Evolutionary conservation across 2,797 vertebrate genomes (phyloP), one percentile per base, ranked within the genome.

Genomic region (Anniella stebbinsi): DNA sequence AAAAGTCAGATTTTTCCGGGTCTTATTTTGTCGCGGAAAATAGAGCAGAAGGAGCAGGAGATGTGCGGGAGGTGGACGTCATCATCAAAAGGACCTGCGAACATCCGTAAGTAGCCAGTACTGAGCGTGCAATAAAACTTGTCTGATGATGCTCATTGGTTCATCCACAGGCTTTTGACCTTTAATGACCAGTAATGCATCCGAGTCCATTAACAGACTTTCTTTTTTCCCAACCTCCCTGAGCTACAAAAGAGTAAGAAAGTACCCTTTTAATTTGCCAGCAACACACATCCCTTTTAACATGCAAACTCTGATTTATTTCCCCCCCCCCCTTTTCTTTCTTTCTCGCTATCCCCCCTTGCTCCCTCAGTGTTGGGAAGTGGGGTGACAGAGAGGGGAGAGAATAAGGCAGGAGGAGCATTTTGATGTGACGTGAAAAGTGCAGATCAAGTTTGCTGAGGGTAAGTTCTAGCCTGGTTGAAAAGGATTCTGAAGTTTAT

Each of bases 111-210:
- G 45, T 45, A 3, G 3, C 45, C 45, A 45, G 45, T 45, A 45
- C 3, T 6, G 6, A 45, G 45, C 45, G 6, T 45, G 45, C 45
- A 3, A 45, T 45, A 45, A 45, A 45, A 45, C 6, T 45, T 45
- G 45, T 45, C 45, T 45, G 45, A 45, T 45, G 45, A 45, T 45
- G 45, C 45, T 45, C 45, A 0, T 92, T 95, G 86, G 93, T 91
- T 95, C 95, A 95, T 96, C 94, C 93, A 86, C 90, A 83, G 94
- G 92, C 90, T 86, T 91, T 95, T 94, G 93, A 95, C 94, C 93
- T 95, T 95, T 92, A 92, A 93, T 92, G 93, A 91, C 94, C 94
- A 94, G 90, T 93, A 92, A 87, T 60, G 91, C 93, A 91, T 94
- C 94, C 92, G 92, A 93, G 93, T 86, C 88, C 45, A 94, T 96